Conservation (phyloP, 2,888 invertebrate genomes). For the Chalcosyrphus nemorum region DNA sequence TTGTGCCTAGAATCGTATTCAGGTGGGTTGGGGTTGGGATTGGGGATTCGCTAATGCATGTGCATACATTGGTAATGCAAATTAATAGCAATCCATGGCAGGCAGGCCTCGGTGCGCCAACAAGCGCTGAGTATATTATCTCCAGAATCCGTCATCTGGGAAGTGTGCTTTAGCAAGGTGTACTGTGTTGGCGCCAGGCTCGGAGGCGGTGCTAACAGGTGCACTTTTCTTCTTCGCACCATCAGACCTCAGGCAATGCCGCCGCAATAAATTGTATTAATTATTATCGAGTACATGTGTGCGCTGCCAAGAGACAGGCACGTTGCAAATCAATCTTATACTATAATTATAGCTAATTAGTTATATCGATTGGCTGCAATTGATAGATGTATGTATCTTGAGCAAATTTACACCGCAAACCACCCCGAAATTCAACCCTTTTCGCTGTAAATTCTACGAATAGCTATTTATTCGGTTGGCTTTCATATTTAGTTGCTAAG, state of each 20-base stretch:
- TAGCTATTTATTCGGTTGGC: slow-evolving; percentile 16
- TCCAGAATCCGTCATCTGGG: slow-evolving; percentile 63
- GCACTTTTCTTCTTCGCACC: slow-evolving; percentile 45
- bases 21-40: slow-evolving; percentile 4
- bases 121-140: slow-evolving; percentile 51
- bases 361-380: neutral
- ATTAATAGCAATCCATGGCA: slow-evolving; percentile 61
- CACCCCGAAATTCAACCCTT: slow-evolving; percentile 4
- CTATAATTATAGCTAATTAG: slow-evolving; percentile 42
- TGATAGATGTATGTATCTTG: neutral
- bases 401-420: slow-evolving; percentile 11
- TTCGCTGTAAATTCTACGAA: slow-evolving; percentile 32
- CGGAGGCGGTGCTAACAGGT: slow-evolving; percentile 59
- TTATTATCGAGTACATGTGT: slow-evolving; percentile 17
- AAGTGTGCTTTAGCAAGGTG: slow-evolving; percentile 48
- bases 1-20: slow-evolving; percentile 18
- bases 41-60: slow-evolving; percentile 63
- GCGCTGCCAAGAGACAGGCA: neutral
- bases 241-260: slow-evolving; percentile 15
- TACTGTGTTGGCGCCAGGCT: slow-evolving; percentile 54
- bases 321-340: slow-evolving; percentile 9
- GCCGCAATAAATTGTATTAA: slow-evolving; percentile 50
- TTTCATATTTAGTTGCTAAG: slow-evolving; percentile 34
- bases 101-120: slow-evolving; percentile 51
- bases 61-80: slow-evolving; percentile 71